Conservation (phyloP, 2,888 invertebrate species). For the Tholera decimalis region DNA sequence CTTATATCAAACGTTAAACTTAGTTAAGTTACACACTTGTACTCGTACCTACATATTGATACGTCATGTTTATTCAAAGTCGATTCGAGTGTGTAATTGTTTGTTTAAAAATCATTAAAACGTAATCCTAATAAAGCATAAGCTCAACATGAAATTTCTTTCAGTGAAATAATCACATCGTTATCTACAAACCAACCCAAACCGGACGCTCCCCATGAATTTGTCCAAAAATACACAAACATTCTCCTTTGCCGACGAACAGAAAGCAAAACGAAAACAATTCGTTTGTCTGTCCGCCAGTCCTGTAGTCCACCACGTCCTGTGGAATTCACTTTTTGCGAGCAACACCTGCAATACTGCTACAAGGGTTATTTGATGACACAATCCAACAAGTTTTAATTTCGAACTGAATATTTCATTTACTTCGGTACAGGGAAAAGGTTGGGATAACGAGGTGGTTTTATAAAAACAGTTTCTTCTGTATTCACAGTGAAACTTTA, state of each 20-base stretch:
- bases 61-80: no score
- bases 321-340: constrained; percentile 49
- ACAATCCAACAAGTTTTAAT: constrained; percentile 43
- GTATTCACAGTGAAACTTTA: constrained; percentile 11
- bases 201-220: constrained; percentile 12
- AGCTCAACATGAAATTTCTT: no score
- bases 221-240: constrained; percentile 40
- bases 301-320: constrained; percentile 21
- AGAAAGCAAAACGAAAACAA: constrained; percentile 42
- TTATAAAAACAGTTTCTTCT: constrained; percentile 15
- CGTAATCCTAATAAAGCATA: no score
- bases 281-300: constrained; percentile 47
- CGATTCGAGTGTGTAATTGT: no score
- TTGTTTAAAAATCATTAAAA: no score
- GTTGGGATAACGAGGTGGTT: constrained; percentile 18
- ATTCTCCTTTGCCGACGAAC: constrained; percentile 29
- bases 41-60: no score
- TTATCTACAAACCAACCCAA: constrained; percentile 9
- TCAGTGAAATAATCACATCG: no score
- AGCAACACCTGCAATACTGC: constrained; percentile 52
- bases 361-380: constrained; percentile 54
- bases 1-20: no score
- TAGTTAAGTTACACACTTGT: no score
- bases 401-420: constrained; percentile 46
- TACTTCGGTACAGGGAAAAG: constrained; percentile 6